phyloP scores from a whole-genome alignment of 2,113 vertebrate genomes.

The Corythornis cristatus region DNA sequence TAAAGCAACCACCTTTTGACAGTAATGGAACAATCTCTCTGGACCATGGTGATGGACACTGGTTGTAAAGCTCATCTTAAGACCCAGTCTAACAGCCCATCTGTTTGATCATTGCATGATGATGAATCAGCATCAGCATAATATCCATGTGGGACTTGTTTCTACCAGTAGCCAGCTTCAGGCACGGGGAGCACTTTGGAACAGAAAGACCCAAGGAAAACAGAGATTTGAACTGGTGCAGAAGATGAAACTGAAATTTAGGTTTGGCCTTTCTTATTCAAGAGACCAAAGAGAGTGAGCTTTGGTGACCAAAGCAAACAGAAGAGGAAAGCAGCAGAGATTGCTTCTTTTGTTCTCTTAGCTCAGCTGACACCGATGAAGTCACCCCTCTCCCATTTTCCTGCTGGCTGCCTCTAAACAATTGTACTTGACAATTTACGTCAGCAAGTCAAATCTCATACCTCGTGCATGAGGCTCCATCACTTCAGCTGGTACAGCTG shows the following conservation, averaged over 20 bases:
- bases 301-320: background rate
- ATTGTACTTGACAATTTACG: background rate
- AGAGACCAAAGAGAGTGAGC: background rate
- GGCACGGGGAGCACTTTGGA: background rate
- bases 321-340: background rate
- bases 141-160: background rate
- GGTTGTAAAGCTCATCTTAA: background rate
- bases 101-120: background rate
- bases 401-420: constrained; percentile 31
- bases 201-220: background rate
- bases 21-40: background rate
- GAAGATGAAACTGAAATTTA: background rate
- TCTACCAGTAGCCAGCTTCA: background rate
- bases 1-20: background rate
- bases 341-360: background rate
- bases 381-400: background rate
- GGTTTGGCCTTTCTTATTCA: background rate
- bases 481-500: background rate
- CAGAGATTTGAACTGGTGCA: background rate
- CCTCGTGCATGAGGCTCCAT: background rate
- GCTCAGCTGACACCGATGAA: background rate
- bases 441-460: background rate
- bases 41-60: background rate
- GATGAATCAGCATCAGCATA: background rate
- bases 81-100: background rate